These are phyloP conservation scores for Uria aalge DNA, from an alignment of 2,113 vertebrate genomes.

Conservation along the genomic window DNA sequence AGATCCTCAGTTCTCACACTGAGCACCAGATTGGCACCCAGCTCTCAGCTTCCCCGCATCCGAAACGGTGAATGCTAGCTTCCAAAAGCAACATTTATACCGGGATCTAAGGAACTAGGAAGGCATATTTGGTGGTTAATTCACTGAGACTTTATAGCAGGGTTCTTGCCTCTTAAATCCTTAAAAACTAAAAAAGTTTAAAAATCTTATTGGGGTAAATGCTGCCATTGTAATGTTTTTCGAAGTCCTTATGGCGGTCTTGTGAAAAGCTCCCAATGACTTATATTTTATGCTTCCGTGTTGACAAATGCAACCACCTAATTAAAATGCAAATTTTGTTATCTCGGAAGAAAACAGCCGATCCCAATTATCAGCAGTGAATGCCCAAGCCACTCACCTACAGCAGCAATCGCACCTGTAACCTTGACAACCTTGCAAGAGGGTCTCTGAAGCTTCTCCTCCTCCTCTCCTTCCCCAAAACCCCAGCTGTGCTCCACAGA, in stretches of 20 bases:
- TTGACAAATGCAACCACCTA: slow-evolving; percentile 8
- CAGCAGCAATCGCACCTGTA: neutral
- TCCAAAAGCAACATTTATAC: neutral
- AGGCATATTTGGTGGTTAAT: neutral
- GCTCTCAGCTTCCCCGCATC: neutral
- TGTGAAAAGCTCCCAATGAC: neutral
- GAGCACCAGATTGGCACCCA: neutral
- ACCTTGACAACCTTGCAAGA: neutral
- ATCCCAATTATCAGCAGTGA: neutral
- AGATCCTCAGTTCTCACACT: neutral
- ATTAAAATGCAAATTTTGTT: slow-evolving; percentile 39
- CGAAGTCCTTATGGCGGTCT: neutral
- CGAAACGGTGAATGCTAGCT: neutral
- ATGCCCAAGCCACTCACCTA: neutral
- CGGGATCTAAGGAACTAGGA: neutral
- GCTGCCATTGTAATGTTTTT: neutral
- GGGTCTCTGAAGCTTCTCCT: neutral
- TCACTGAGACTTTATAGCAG: neutral
- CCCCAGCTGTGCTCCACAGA: neutral
- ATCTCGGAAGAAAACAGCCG: neutral
- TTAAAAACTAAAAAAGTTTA: neutral
- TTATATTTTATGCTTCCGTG: neutral
- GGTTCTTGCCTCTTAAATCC: neutral
- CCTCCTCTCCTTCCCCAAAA: neutral
- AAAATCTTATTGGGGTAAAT: neutral